Evolutionary conservation across 2,113 vertebrate genomes (phyloP).

Genomic region (Oryzias melastigma): DNA sequence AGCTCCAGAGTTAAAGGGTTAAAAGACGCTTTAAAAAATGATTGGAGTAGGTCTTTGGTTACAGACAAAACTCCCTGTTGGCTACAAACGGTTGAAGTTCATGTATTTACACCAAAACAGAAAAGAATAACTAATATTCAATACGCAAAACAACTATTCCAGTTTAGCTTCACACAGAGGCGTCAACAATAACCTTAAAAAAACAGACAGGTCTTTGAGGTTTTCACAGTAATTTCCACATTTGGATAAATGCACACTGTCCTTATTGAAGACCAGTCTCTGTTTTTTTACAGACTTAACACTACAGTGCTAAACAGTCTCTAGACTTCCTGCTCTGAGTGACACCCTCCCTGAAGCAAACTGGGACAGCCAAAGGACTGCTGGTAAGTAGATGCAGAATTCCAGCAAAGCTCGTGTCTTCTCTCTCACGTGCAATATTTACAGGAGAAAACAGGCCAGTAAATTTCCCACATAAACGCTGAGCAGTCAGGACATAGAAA

Average conservation of each 20-base stretch:
- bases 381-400: slow-evolving; percentile 72
- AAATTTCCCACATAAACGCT: slow-evolving; percentile 72
- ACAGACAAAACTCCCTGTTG: no score
- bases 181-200: background rate
- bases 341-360: slow-evolving; percentile 35
- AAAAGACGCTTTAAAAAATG: no score
- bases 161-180: no score
- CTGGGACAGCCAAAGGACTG: slow-evolving; percentile 15
- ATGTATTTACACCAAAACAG: no score
- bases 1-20: no score
- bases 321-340: slow-evolving; percentile 45
- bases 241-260: slow-evolving; percentile 38
- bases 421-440: slow-evolving; percentile 62
- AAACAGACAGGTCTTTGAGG: slow-evolving; percentile 18
- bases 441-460: slow-evolving; percentile 67
- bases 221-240: slow-evolving; percentile 39
- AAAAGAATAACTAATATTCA: no score
- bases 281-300: slow-evolving; percentile 62
- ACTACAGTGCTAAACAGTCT: slow-evolving; percentile 51
- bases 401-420: slow-evolving; percentile 58
- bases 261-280: slow-evolving; percentile 17
- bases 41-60: no score
- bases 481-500: slow-evolving; percentile 22
- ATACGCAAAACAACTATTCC: no score
- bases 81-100: no score